Evolutionary conservation across 2,113 vertebrate species (phyloP).

Genomic region (Ailuropoda melanoleuca): DNA sequence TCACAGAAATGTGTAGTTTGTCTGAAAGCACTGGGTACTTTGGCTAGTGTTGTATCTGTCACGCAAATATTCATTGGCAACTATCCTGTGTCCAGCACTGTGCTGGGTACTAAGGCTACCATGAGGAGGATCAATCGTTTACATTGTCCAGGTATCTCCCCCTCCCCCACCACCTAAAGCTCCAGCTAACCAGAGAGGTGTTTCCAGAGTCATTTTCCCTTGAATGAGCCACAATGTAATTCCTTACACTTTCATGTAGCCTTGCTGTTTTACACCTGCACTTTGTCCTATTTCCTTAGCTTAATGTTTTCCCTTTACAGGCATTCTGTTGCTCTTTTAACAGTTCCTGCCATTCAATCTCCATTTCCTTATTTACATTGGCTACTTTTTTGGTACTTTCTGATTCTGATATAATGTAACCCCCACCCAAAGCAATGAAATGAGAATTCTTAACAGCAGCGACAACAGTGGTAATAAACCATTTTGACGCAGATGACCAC

Average conservation of each 20-base stretch:
- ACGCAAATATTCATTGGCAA: not conserved
- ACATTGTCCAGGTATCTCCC: not conserved
- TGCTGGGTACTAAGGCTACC: not conserved
- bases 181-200: not conserved
- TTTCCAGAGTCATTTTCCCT: not conserved
- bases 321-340: conserved; percentile 30
- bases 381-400: not conserved
- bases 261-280: not conserved
- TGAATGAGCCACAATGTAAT: not conserved
- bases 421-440: not conserved
- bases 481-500: not conserved
- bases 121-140: not conserved
- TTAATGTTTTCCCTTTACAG: not conserved
- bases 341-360: not conserved
- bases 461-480: not conserved
- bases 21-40: not conserved
- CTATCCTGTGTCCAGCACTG: not conserved
- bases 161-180: not conserved
- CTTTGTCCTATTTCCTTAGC: not conserved
- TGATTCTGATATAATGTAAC: not conserved
- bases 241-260: not conserved
- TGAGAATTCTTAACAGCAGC: not conserved
- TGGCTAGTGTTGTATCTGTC: not conserved
- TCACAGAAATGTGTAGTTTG: not conserved
- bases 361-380: conserved; percentile 1